Evolutionary conservation across 2,797 vertebrate genomes (phyloP).

Genomic region (Apogon talboti): DNA sequence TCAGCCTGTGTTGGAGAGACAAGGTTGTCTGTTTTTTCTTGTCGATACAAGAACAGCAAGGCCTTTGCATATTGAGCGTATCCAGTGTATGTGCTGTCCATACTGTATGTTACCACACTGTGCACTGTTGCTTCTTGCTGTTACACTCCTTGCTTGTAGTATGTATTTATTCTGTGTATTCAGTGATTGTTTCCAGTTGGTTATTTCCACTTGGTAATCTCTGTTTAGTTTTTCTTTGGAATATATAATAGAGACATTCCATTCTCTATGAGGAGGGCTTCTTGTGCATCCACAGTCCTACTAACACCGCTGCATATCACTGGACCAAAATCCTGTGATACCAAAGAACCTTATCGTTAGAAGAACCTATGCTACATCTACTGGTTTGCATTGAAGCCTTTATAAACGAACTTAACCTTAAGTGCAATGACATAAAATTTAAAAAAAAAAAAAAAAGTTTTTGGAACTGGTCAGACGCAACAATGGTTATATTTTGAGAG

Average conservation of each 20-base stretch:
- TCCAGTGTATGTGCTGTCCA: constrained; percentile 52
- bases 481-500: not conserved
- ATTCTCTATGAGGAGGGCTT: constrained; percentile 60
- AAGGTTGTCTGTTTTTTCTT: constrained; percentile 20
- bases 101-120: constrained; percentile 38
- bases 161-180: constrained; percentile 40
- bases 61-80: constrained; percentile 38
- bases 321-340: constrained; percentile 46
- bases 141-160: constrained; percentile 52
- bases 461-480: not conserved
- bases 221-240: constrained; percentile 55
- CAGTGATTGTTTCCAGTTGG: constrained; percentile 47
- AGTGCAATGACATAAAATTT: constrained; percentile 61
- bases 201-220: constrained; percentile 62
- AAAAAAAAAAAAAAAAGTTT: constrained; percentile 1
- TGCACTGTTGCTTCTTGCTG: constrained; percentile 46
- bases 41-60: constrained; percentile 29
- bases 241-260: constrained; percentile 79
- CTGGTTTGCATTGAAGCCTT: constrained; percentile 40
- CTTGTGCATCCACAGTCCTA: constrained; percentile 23
- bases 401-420: constrained; percentile 52
- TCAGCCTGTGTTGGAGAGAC: constrained; percentile 29
- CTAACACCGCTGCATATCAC: constrained; percentile 36
- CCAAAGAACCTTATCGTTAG: constrained; percentile 57
- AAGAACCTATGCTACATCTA: constrained; percentile 17